These are phyloP conservation scores for Agrilus planipennis DNA, from an alignment of 1,140 invertebrate genomes.

Conservation along the genomic window DNA sequence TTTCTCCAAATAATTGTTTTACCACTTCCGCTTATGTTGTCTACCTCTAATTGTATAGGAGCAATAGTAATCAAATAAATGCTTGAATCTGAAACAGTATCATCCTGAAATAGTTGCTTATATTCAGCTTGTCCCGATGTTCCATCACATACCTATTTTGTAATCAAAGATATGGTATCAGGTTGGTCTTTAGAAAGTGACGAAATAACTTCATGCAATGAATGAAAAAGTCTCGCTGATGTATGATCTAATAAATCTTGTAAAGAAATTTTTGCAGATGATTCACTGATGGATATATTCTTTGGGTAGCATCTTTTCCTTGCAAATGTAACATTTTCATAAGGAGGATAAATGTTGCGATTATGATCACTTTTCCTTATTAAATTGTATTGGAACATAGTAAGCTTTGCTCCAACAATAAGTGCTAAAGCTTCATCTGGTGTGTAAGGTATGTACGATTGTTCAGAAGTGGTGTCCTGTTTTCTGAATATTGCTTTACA, in stretches of 20 bases:
- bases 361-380: not conserved
- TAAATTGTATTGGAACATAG: constrained; percentile 2
- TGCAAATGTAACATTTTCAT: not conserved
- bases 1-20: constrained; percentile 1
- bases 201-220: constrained; percentile 2
- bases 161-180: constrained; percentile 2
- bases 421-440: constrained; percentile 2
- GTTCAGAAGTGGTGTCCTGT: not conserved
- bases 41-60: constrained; percentile 1
- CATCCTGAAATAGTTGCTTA: constrained; percentile 2
- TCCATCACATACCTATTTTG: constrained; percentile 3
- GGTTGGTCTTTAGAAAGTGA: not conserved
- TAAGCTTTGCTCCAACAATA: not conserved
- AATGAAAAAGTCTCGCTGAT: constrained; percentile 3
- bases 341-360: not conserved
- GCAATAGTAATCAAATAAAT: constrained; percentile 11
- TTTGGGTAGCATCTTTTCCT: not conserved
- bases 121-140: constrained; percentile 5
- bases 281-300: not conserved
- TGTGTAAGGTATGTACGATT: not conserved
- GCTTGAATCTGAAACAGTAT: not conserved
- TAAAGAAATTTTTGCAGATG: constrained; percentile 2
- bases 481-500: not conserved
- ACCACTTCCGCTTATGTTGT: constrained; percentile 10
- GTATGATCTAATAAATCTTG: constrained; percentile 5